These are phyloP conservation scores for Glyphotaelius pellucidus DNA, from an alignment of 2,888 invertebrate genomes.

Conservation along the genomic window DNA sequence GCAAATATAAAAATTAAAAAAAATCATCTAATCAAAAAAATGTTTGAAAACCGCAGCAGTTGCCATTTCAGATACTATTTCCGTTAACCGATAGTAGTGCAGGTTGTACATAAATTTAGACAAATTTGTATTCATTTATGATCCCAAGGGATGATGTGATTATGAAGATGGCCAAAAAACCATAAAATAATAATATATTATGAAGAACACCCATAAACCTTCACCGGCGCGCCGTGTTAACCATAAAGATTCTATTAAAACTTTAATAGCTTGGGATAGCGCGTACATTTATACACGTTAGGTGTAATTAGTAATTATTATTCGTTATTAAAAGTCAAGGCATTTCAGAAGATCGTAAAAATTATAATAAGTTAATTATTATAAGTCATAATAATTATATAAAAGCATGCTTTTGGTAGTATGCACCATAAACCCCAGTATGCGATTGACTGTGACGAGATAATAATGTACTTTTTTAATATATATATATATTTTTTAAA, in stretches of 20 bases:
- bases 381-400: no score
- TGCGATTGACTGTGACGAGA: background rate
- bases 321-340: background rate
- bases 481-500: no score
- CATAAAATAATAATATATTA: background rate
- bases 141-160: background rate
- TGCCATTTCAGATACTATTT: background rate
- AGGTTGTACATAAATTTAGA: background rate
- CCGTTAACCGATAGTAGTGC: background rate
- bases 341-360: background rate
- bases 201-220: background rate
- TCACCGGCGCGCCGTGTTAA: background rate
- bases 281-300: background rate
- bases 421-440: background rate
- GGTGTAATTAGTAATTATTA: background rate
- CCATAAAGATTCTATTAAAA: constrained; percentile 1
- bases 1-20: no score
- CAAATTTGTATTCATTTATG: background rate
- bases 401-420: background rate
- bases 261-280: background rate
- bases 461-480: no score
- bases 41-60: no score
- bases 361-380: background rate
- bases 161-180: background rate
- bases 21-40: no score